Evolutionary conservation across 2,888 invertebrate species (phyloP).

Genomic region (Drosophila borealis): DNA sequence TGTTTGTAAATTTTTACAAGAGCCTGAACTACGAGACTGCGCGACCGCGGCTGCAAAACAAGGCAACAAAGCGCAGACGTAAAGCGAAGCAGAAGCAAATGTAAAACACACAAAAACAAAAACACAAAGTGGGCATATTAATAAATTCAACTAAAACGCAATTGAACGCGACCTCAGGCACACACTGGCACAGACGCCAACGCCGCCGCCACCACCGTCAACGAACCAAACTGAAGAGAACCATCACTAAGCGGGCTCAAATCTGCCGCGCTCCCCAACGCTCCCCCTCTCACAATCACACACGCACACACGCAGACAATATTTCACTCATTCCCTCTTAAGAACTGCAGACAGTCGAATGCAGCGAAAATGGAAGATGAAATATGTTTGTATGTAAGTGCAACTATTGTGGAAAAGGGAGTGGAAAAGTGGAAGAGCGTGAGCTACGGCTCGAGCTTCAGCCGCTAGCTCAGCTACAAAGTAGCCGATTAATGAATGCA

Average conservation of each 20-base stretch:
- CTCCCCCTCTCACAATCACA: constrained; percentile 5
- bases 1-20: constrained; percentile 66
- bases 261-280: constrained; percentile 54
- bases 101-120: constrained; percentile 35
- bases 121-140: constrained; percentile 62
- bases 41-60: constrained; percentile 45
- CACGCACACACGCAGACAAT: constrained; percentile 13
- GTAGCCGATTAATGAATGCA: constrained; percentile 48
- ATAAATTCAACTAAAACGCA: constrained; percentile 72
- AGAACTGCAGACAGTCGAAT: constrained; percentile 37
- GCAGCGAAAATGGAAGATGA: constrained; percentile 60
- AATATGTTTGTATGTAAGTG: constrained; percentile 48
- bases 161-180: constrained; percentile 64
- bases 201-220: constrained; percentile 27
- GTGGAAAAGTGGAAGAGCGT: constrained; percentile 29
- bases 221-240: constrained; percentile 48
- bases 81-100: constrained; percentile 31
- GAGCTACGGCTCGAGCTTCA: constrained; percentile 26
- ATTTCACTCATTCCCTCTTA: constrained; percentile 42
- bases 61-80: constrained; percentile 54
- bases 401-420: constrained; percentile 53
- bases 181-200: constrained; percentile 35
- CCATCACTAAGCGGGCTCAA: constrained; percentile 71
- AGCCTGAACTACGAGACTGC: constrained; percentile 46
- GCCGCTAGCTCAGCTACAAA: constrained; percentile 49